phyloP scores from a whole-genome alignment of 2,888 invertebrate genomes.

The Acleris laterana region DNA sequence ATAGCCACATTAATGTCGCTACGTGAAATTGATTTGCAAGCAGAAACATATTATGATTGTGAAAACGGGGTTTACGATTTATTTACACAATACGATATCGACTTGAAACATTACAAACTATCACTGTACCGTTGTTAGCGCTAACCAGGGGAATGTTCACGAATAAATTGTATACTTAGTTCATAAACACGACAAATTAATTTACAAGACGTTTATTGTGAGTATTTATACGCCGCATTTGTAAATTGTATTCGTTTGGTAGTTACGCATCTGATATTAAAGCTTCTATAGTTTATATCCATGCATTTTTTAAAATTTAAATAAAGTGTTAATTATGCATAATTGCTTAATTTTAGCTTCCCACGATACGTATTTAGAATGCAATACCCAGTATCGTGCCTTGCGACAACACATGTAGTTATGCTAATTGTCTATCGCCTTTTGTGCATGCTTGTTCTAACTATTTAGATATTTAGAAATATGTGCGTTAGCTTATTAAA shows the following conservation, averaged over 20 bases:
- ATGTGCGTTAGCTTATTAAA: no score
- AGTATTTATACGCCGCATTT: slow-evolving; percentile 37
- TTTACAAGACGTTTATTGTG: slow-evolving; percentile 37
- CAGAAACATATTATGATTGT: slow-evolving; percentile 85
- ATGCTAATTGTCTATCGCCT: slow-evolving; percentile 14
- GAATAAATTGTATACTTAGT: slow-evolving; percentile 35
- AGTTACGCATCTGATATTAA: slow-evolving; percentile 25
- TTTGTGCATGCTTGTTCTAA: background rate
- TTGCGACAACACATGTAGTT: slow-evolving; percentile 15
- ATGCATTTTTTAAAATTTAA: slow-evolving; percentile 10
- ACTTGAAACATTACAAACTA: slow-evolving; percentile 73
- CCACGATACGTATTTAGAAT: slow-evolving; percentile 2
- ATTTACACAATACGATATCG: slow-evolving; percentile 80
- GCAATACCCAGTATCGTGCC: slow-evolving; percentile 5
- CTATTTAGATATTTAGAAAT: no score
- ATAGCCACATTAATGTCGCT: slow-evolving; percentile 83
- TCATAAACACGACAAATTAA: slow-evolving; percentile 31
- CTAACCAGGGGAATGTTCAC: slow-evolving; percentile 47
- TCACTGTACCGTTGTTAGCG: slow-evolving; percentile 62
- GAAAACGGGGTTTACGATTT: slow-evolving; percentile 84
- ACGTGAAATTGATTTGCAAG: slow-evolving; percentile 84
- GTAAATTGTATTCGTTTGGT: slow-evolving; percentile 31
- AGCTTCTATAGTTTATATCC: slow-evolving; percentile 21
- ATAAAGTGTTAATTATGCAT: slow-evolving; percentile 10
- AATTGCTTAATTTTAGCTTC: slow-evolving; percentile 4